Evolutionary conservation across 2,797 vertebrate genomes (phyloP).

Genomic region (Myotis planiceps): DNA sequence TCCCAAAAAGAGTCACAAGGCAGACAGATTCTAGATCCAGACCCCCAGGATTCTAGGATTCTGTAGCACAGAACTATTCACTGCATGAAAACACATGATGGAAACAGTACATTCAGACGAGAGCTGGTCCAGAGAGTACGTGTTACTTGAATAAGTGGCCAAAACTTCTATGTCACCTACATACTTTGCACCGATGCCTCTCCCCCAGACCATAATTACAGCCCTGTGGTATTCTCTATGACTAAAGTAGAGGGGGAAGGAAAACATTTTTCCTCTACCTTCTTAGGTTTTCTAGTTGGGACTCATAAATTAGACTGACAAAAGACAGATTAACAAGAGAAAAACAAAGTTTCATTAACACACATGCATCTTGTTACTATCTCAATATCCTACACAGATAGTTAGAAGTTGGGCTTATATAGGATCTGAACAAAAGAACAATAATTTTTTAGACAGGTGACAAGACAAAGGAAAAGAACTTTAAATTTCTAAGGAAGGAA

Average conservation of each 20-base stretch:
- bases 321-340: not conserved
- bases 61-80: not conserved
- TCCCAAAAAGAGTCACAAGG: not conserved
- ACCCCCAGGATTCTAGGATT: not conserved
- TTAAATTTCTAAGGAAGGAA: not conserved
- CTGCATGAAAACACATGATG: not conserved
- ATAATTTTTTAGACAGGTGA: not conserved
- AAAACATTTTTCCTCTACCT: not conserved
- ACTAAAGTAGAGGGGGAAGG: not conserved
- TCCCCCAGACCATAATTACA: not conserved
- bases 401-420: not conserved
- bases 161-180: not conserved
- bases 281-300: not conserved
- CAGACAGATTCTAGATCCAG: not conserved
- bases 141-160: not conserved
- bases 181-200: not conserved
- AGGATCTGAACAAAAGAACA: not conserved
- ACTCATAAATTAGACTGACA: not conserved
- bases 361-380: not conserved
- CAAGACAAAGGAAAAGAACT: not conserved
- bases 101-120: not conserved
- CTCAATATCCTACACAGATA: not conserved
- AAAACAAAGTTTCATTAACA: not conserved
- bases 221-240: not conserved
- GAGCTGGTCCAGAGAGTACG: not conserved